These are phyloP conservation scores for Tolypeutes matacus DNA, from an alignment of 2,797 vertebrate species.

Conservation along the genomic window DNA sequence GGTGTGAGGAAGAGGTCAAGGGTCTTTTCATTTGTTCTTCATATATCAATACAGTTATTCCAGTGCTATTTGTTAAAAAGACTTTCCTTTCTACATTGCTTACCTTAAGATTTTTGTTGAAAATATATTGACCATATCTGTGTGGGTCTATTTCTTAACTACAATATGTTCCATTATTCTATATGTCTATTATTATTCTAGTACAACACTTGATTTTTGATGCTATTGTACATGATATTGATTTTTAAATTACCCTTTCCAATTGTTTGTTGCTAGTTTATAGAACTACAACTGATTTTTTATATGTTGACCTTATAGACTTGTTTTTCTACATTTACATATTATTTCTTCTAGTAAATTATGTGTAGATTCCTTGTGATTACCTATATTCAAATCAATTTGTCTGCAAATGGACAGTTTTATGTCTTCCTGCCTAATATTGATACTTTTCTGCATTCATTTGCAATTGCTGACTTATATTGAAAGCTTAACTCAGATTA, in stretches of 20 bases:
- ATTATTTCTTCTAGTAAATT: neutral
- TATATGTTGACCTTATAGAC: neutral
- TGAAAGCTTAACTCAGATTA: conserved; percentile 33
- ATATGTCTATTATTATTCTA: neutral
- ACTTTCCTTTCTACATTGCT: neutral
- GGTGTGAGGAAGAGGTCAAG: neutral
- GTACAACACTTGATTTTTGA: neutral
- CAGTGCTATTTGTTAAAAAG: neutral
- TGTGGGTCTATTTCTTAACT: neutral
- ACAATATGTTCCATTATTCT: neutral
- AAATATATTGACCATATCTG: neutral
- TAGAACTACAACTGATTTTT: neutral
- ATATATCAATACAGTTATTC: neutral
- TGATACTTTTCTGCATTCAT: neutral
- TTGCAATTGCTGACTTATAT: conserved; percentile 1
- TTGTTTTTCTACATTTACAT: conserved; percentile 38
- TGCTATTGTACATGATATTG: conserved; percentile 3
- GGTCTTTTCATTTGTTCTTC: neutral
- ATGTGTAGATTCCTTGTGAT: neutral
- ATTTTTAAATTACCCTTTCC: conserved; percentile 19
- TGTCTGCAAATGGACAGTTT: neutral
- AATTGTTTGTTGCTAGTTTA: neutral
- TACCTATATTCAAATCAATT: neutral
- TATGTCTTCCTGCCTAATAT: conserved; percentile 30
- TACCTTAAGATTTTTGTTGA: neutral